These are phyloP conservation scores for human (Homo sapiens) DNA, from an alignment of 2,113 vertebrate species.

Conservation along the genomic window GRCh38 chr1:239582501-239583000, in stretches of 20 bases:
- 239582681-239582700: neutral
- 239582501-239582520: rapidly evolving
- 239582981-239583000: neutral
- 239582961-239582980: neutral
- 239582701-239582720: neutral
- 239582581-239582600: rapidly evolving
- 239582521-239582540: too few species aligned
- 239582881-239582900: neutral
- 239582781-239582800: neutral
- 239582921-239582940: neutral
- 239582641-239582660: neutral
- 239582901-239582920: neutral
- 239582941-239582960: neutral
- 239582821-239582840: neutral
- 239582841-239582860: neutral
- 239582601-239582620: neutral
- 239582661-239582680: neutral
- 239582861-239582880: neutral
- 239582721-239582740: neutral
- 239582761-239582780: neutral
- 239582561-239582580: too few species aligned
- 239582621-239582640: neutral
- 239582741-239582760: neutral
- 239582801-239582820: neutral
- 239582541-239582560: neutral